These are phyloP conservation scores for Cerceris ruficornis DNA, from an alignment of 2,888 invertebrate genomes.

Conservation along the genomic window DNA sequence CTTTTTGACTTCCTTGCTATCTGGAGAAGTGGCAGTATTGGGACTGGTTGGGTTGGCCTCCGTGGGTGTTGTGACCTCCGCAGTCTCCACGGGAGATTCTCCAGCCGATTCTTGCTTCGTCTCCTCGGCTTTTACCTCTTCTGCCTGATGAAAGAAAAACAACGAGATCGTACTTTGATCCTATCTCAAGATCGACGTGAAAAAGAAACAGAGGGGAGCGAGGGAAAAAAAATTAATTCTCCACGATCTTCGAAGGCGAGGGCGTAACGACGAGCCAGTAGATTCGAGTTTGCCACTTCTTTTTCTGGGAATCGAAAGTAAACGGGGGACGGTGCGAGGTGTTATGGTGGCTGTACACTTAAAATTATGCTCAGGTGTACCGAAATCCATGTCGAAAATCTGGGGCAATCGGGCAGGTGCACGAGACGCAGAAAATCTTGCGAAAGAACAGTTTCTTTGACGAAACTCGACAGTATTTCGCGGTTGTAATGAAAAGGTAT, in stretches of 20 bases:
- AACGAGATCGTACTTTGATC: not conserved
- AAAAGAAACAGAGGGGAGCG: not conserved
- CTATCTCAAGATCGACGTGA: not conserved
- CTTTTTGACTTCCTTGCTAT: slow-evolving; percentile 79
- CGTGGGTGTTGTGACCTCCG: slow-evolving; percentile 78
- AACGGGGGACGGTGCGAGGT: not conserved
- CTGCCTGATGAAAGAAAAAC: slow-evolving; percentile 58
- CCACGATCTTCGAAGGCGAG: not conserved
- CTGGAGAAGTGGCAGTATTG: slow-evolving; percentile 75
- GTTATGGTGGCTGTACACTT: not conserved
- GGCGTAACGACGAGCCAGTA: too few relatives aligned
- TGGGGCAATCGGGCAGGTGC: slow-evolving; percentile 29
- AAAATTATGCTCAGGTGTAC: slow-evolving; percentile 35
- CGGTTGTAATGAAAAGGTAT: not conserved
- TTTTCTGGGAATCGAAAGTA: slow-evolving; percentile 7
- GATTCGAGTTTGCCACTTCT: too few relatives aligned
- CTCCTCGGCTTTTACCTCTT: slow-evolving; percentile 74
- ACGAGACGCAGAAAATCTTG: not conserved
- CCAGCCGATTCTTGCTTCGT: slow-evolving; percentile 73
- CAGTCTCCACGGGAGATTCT: slow-evolving; percentile 74
- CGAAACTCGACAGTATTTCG: not conserved
- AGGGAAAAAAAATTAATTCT: not conserved
- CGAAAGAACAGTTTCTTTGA: slow-evolving; percentile 3
- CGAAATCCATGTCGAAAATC: slow-evolving; percentile 1
- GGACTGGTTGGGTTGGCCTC: slow-evolving; percentile 76